Percentiles rank a stretch among this genome's conserved stretches.
Conservation (phyloP, 2,888 invertebrate genomes). For the Rhorus exstirpatorius region DNA sequence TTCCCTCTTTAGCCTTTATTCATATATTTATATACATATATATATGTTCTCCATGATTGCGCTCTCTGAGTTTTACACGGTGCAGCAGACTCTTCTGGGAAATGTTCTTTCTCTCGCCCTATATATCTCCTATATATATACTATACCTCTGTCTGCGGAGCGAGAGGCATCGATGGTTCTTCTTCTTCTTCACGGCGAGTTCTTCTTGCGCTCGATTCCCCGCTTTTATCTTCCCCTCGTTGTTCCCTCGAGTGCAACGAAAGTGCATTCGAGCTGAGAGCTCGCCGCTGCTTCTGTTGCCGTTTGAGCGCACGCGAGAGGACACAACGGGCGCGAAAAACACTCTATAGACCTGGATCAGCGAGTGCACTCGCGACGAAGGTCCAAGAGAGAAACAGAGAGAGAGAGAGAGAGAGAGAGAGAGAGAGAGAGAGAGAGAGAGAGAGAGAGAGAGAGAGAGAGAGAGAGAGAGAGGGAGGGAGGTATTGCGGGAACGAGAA, state of each 20-base stretch:
- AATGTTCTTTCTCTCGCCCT: constrained; percentile 52
- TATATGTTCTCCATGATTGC: constrained; percentile 27
- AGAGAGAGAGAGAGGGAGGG: neutral
- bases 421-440: constrained; percentile 18
- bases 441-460: constrained; percentile 70
- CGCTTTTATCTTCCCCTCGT: constrained; percentile 54
- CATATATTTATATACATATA: constrained; percentile 38
- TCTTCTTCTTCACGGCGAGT: constrained; percentile 42
- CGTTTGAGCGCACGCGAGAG: constrained; percentile 55
- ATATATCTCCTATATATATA: no score
- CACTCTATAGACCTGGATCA: constrained; percentile 42
- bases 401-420: neutral
- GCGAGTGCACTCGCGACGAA: constrained; percentile 28
- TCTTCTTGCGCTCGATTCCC: constrained; percentile 52
- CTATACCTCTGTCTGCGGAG: constrained; percentile 4
- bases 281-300: constrained; percentile 3
- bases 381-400: no score
- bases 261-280: constrained; percentile 51
- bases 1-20: constrained; percentile 29
- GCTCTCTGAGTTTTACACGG: constrained; percentile 13
- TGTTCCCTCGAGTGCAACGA: constrained; percentile 68
- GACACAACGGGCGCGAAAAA: constrained; percentile 72
- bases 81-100: constrained; percentile 59
- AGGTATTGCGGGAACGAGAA: constrained; percentile 25
- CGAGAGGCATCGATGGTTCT: constrained; percentile 12